Evolutionary conservation across 2,888 invertebrate genomes (phyloP), one percentile per base, ranked within the genome.

Genomic region (Apamea epomidion): DNA sequence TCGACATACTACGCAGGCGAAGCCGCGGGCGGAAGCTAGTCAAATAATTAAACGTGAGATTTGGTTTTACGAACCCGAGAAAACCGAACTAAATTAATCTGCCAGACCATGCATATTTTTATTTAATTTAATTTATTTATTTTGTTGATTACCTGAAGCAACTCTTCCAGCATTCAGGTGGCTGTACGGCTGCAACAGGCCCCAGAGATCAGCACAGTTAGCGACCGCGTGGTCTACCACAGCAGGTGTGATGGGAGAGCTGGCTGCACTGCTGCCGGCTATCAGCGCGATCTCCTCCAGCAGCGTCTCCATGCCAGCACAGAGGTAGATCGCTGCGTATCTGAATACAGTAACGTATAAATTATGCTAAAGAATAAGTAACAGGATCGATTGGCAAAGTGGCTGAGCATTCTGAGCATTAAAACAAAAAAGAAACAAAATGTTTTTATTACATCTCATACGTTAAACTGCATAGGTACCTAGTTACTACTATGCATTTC

Each of bases 111-210:
- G 10, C 58, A 58, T 10, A 25, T 25, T 58, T 58, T 58, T 2
- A 54, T 58, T 25, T 58, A 6, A 51, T 51, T 51, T 48, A 16
- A 8, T 25, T 58, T 58, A 25, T 54, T 25, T 25, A 25, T n/a
- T 48, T 21, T 21, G 45, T 48, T 29, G 32, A 1, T 54, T 72
- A 72, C 98, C 99, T 86, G 98, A 98, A 37, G 99, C 99, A 51
- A 99, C 98, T 87, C 99, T 97, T 0, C 99, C 99, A 5, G 99
- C 99, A 93, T 99, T 99, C 21, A 99, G 96, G 94, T 99, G 99
- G 70, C 99, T 99, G 92, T 98, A 99, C 0, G 99, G 99, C 93
- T 99, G 99, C 81, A 99, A 95, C 70, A 99, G 96, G 0, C 99
- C 99, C 99, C 99, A 99, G 78, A 99, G 97, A 91, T 99, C 99